Evolutionary conservation across 2,797 vertebrate genomes (phyloP), one percentile per base, ranked within the genome.

Genomic region (Zonotrichia albicollis): DNA sequence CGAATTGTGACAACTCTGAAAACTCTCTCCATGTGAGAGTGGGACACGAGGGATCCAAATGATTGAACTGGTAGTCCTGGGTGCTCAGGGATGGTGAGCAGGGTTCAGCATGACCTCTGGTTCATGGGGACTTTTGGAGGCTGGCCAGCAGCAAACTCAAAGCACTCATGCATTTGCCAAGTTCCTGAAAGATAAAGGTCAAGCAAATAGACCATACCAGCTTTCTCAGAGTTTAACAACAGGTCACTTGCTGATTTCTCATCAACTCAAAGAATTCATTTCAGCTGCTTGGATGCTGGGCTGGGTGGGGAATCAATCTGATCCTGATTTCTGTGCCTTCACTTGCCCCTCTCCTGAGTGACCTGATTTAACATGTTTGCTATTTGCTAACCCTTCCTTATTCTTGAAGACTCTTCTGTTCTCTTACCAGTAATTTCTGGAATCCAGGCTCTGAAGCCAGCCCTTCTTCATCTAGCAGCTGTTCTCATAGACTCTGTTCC

Each of bases 151-250:
- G 71, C 13, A 5, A 23, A 10, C 51, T 80, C 23, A 42, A 38
- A 83, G 22, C 9, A 10, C 21, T 73, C 29, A 3, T 4, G 29
- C 0, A 0, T 30, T 30, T 48, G 57, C 60, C 40, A 42, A n/a
- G 36, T 84, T 95, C 67, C 80, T 60, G 23, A 53, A 70, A 60
- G 40, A 12, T 51, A 92, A 84, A 89, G 51, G 79, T 70, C 70
- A 86, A 68, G 73, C 58, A 95, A 89, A 87, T 60, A 78, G 78
- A 91, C 62, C 13, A 14, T 6, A 60, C 17, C 54, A 32, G 75
- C 57, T 67, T 90, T 38, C 71, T 20, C 36, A 79, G 87, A 64
- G 38, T 32, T 91, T 65, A 70, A 38, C 29, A 76, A 78, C 32
- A 36, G 50, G 57, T 58, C 38, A 58, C 43, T 71, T n/a, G 25